phyloP scores from a whole-genome alignment of 1,140 invertebrate genomes.

The Bombus terrestris region DNA sequence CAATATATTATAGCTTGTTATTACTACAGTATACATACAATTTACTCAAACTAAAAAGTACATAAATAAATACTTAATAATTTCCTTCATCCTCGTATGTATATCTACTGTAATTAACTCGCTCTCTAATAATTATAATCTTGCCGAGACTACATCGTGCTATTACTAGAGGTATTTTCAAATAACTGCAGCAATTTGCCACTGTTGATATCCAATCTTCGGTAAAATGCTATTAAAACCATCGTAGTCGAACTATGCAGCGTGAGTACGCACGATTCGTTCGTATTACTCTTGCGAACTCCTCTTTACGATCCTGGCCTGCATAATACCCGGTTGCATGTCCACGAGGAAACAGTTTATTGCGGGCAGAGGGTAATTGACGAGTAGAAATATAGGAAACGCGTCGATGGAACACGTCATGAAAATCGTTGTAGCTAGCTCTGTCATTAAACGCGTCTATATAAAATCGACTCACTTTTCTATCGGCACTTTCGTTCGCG shows the following conservation, averaged over 20 bases:
- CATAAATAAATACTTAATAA: not conserved
- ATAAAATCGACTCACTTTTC: slow-evolving; percentile 6
- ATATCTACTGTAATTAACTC: too few species aligned
- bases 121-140: too few species aligned
- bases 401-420: not conserved
- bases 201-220: not conserved
- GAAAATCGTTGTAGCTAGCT: not conserved
- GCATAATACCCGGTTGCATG: slow-evolving; percentile 19
- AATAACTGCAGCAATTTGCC: not conserved
- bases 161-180: not conserved
- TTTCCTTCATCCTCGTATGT: not conserved
- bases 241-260: not conserved
- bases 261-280: not conserved
- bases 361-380: slow-evolving; percentile 23
- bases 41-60: not conserved
- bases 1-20: not conserved
- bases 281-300: not conserved
- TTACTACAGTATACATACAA: not conserved
- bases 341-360: slow-evolving; percentile 22
- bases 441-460: slow-evolving; percentile 1
- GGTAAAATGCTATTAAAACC: not conserved
- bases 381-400: slow-evolving; percentile 9
- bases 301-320: not conserved
- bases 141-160: not conserved
- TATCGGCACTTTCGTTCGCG: slow-evolving; percentile 13